These are phyloP conservation scores for Drosophila prolongata DNA, from an alignment of 2,888 invertebrate species.

Conservation along the genomic window DNA sequence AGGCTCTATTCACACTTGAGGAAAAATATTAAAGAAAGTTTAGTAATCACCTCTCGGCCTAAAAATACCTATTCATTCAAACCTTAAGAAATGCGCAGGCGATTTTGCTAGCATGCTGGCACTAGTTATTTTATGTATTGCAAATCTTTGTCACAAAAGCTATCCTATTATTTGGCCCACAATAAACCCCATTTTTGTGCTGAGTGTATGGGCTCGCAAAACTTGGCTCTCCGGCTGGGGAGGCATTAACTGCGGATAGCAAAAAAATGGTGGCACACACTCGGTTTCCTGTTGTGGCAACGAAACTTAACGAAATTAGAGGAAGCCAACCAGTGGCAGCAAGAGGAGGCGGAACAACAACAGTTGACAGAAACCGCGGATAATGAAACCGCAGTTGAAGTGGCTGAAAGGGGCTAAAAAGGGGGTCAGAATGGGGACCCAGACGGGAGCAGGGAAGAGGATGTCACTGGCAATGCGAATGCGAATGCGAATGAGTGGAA, in stretches of 20 bases:
- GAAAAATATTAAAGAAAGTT: neutral
- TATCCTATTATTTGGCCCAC: too few species aligned
- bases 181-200: neutral
- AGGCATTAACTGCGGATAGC: constrained; percentile 38
- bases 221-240: constrained; percentile 15
- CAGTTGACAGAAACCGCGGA: constrained; percentile 65
- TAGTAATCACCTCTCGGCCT: neutral
- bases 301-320: constrained; percentile 76
- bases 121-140: too few species aligned
- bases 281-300: constrained; percentile 71
- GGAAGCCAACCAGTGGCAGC: constrained; percentile 54
- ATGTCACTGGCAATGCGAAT: constrained; percentile 25
- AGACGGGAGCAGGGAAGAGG: neutral
- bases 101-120: too few species aligned
- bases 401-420: constrained; percentile 27
- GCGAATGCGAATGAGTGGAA: constrained; percentile 66
- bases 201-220: constrained; percentile 21
- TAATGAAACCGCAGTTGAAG: constrained; percentile 77
- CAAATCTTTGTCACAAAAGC: too few species aligned
- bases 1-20: constrained; percentile 5
- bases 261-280: constrained; percentile 48
- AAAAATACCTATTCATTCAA: neutral
- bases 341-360: constrained; percentile 29
- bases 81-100: too few species aligned
- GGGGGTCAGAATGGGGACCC: neutral